Base-by-base conservation (phyloP, 2,113 vertebrate genomes). In the Chaetodon auriga region DNA sequence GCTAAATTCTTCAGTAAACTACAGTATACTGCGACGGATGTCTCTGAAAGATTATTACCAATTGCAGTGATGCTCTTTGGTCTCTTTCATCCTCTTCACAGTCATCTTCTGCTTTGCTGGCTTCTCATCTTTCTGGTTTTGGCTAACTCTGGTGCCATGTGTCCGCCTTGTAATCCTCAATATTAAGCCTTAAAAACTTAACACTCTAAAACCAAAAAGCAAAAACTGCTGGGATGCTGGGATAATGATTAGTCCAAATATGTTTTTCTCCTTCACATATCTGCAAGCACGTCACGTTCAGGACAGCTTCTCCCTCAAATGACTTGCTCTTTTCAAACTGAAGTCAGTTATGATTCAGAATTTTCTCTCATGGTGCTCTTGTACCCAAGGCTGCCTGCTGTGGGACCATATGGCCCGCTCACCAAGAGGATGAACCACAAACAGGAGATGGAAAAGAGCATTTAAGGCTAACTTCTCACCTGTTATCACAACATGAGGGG, bases 391-490 rank as follows among this genome's bases (percentile, higher is more conserved):
- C 75, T 79, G 76, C 94, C 90, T 83, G 91, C 92, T 93, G 93
- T 77, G 90, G 61, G 81, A 1, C 94, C 94, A 94, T 94, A 94
- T 95, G 93, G 87, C 83, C 41, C 71, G 77, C 35, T 79, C 79
- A 73, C 65, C 49, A 41, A 81, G 69, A 81, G 49, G 30, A 75
- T 8, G 43, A 62, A 81, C 41, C 14, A 53, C 21, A 46, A 72
- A 75, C 48, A 77, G 15, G 41, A 77, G 58, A 57, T 0, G 57
- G 53, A 14, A 75, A 63, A 55, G 61, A 69, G n/a, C 21, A 54
- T 55, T 55, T 51, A n/a, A 70, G 51, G 48, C 19, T 61, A 46
- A 68, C 16, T 15, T 73, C 68, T 86, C 61, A 80, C 68, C 78
- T 86, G 61, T 48, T 4, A n/a, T 36, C 2, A 23, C 7, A 3